Conservation (phyloP, 1,140 invertebrate species). For the Calephelis nemesis region DNA sequence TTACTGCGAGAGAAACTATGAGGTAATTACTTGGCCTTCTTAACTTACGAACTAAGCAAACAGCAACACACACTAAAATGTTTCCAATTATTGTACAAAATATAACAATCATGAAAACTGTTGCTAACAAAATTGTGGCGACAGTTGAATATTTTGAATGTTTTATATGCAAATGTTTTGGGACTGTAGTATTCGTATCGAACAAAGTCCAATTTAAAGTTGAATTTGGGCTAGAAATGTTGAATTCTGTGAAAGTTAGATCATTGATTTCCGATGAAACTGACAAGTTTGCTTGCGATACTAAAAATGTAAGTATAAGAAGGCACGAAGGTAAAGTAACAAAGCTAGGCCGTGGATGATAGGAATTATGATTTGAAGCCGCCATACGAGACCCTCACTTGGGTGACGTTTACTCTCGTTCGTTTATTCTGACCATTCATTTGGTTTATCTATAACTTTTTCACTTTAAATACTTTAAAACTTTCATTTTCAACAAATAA, state of each 20-base stretch:
- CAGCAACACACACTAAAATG: conserved; percentile 92
- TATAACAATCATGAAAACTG: conserved; percentile 87
- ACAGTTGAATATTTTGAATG: conserved; percentile 67
- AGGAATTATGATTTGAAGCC: conserved; percentile 66
- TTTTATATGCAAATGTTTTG: conserved; percentile 57
- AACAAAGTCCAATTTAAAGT: conserved; percentile 60
- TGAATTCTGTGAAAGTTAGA: conserved; percentile 36
- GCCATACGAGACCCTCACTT: conserved; percentile 72
- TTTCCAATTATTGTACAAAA: conserved; percentile 92
- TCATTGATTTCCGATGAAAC: conserved; percentile 33
- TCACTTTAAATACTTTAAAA: conserved; percentile 3
- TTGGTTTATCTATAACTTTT: conserved; percentile 40
- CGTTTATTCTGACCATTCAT: conserved; percentile 67
- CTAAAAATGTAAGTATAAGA: conserved; percentile 68
- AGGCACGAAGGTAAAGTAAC: conserved; percentile 77
- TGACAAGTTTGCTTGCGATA: conserved; percentile 47
- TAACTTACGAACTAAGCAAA: conserved; percentile 92
- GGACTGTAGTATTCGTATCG: conserved; percentile 52
- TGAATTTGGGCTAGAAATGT: conserved; percentile 54
- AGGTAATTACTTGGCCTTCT: conserved; percentile 92
- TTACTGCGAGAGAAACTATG: conserved; percentile 94
- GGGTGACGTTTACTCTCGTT: conserved; percentile 61
- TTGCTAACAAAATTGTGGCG: conserved; percentile 83
- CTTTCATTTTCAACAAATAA: conserved; percentile 19
- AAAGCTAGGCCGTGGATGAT: conserved; percentile 73